Base-by-base conservation (phyloP, 2,113 vertebrate genomes). In the Mesoclemmys tuberculata region DNA sequence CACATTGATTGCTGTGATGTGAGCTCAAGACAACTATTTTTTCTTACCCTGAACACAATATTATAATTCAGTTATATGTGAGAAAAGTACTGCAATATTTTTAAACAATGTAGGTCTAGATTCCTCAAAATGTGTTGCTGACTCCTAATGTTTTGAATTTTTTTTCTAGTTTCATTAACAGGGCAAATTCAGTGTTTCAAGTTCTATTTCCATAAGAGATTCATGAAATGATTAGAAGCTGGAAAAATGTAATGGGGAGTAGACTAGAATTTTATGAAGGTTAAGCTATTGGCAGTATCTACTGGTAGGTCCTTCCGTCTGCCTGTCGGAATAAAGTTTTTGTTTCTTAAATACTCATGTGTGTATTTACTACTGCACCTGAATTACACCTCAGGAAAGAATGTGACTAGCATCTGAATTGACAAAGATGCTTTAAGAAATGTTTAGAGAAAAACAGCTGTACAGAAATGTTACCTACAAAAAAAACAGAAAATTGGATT, bases 101-200 rank as follows among this genome's bases (percentile, higher is more conserved):
- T 91, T 58, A 52, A 90, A 85, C 1, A 29, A 27, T 1, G 0
- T 64, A 49, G 3, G 51, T 9, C 9, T 46, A 54, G 9, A 75
- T 82, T 83, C 78, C 38, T 54, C 8, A 71, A 71, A 92, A 80
- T 18, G 13, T 48, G 48, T 49, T 87, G 7, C 38, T 85, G 14
- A 86, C 2, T 68, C 14, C 44, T 84, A 87, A n/a, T 75, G 54
- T 46, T 18, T 41, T 27, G 68, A 11, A 6, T 2, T 93, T 90
- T 93, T 90, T 93, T 22, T 4, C 3, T 58, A 35, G n/a, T 89
- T 96, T 94, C 9, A 35, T 77, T 87, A 82, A 88, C 3, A 84
- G 10, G 68, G 6, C 10, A 22, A 61, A 24, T 13, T 92, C 93
- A 52, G 92, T 93, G 48, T 84, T 26, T 13, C 68, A 83, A 90